A percentile compares a stretch with the other conserved stretches of the same genome.
These are phyloP conservation scores for Belonocnema kinseyi DNA, from an alignment of 1,140 invertebrate genomes.

Conservation along the genomic window DNA sequence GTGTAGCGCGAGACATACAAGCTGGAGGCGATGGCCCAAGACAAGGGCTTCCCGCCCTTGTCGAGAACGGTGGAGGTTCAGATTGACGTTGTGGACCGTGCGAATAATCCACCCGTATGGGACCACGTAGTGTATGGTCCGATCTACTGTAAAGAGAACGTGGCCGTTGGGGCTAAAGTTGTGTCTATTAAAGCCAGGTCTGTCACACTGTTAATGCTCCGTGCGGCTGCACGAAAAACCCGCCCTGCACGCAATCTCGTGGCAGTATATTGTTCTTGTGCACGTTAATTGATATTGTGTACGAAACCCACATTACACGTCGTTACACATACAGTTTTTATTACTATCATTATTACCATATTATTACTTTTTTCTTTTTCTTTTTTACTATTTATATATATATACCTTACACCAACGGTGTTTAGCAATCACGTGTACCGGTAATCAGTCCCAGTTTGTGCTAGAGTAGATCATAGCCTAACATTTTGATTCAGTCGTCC, in stretches of 20 bases:
- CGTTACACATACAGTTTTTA: conserved; percentile 42
- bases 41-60: conserved; percentile 95
- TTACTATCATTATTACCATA: conserved; percentile 47
- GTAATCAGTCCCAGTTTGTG: background rate
- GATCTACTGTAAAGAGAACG: conserved; percentile 97
- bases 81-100: conserved; percentile 97
- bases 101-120: conserved; percentile 98
- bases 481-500: background rate
- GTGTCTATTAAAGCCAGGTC: conserved; percentile 98
- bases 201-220: conserved; percentile 79
- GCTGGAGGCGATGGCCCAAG: conserved; percentile 96
- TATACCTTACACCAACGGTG: conserved; percentile 39
- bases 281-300: conserved; percentile 77
- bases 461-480: background rate
- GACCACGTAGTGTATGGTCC: conserved; percentile 96
- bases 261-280: conserved; percentile 76
- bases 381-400: conserved; percentile 42
- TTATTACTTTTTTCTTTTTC: conserved; percentile 42
- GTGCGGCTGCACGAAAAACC: conserved; percentile 74
- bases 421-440: conserved; percentile 31
- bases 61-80: conserved; percentile 96
- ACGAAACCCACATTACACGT: conserved; percentile 64
- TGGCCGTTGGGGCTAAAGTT: conserved; percentile 96
- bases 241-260: conserved; percentile 75
- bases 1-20: conserved; percentile 96